phyloP scores from a whole-genome alignment of 2,113 vertebrate genomes.

The Xyrauchen texanus region DNA sequence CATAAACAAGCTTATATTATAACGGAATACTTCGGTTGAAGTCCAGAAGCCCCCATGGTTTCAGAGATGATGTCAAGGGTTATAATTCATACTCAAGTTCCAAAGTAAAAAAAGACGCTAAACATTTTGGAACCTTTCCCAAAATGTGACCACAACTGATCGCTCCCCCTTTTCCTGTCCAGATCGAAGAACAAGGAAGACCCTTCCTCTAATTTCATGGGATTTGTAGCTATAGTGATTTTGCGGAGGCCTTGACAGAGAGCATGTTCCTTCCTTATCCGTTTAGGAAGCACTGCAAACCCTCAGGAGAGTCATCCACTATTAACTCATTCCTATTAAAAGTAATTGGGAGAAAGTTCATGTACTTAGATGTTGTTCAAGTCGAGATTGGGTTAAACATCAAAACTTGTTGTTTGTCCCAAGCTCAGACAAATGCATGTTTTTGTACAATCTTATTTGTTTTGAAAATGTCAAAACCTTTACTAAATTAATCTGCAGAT shows the following conservation, averaged over 20 bases:
- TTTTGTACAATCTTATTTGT: too few species aligned
- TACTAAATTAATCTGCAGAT: too few species aligned
- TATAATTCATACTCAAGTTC: constrained; percentile 25
- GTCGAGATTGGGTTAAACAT: constrained; percentile 67
- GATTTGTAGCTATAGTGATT: constrained; percentile 18
- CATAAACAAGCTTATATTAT: neutral
- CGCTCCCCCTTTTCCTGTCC: constrained; percentile 46
- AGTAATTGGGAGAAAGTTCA: constrained; percentile 89
- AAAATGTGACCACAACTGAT: constrained; percentile 36
- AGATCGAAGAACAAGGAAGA: constrained; percentile 51
- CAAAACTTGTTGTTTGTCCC: constrained; percentile 12
- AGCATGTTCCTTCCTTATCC: constrained; percentile 83
- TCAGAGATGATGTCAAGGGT: neutral
- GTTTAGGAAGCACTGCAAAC: constrained; percentile 82
- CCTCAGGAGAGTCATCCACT: constrained; percentile 86
- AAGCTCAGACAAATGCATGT: neutral
- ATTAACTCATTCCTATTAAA: constrained; percentile 91
- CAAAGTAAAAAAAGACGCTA: constrained; percentile 10
- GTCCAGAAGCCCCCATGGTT: constrained; percentile 4
- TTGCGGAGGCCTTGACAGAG: constrained; percentile 63
- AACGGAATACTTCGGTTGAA: neutral
- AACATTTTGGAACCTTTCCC: constrained; percentile 33
- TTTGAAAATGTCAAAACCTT: too few species aligned
- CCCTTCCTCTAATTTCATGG: constrained; percentile 37
- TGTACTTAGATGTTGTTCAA: constrained; percentile 87